These are phyloP conservation scores for Aurelia coerulea DNA, from an alignment of 30 jellyfish, hydroid and myxozoan species.

Conservation along the genomic window DNA sequence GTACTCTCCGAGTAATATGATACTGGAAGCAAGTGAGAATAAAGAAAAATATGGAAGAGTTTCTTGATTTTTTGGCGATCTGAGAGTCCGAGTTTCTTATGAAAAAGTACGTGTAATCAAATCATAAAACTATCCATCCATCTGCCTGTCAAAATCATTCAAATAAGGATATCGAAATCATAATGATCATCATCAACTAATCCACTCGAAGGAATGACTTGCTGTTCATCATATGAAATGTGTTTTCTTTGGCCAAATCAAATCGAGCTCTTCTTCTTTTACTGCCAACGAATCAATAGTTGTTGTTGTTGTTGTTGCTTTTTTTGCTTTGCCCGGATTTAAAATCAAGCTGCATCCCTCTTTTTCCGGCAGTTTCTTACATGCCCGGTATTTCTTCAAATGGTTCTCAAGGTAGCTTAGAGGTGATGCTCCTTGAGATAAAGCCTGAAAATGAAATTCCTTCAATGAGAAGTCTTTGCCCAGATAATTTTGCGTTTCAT, in stretches of 20 bases:
- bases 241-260: constrained; percentile 16
- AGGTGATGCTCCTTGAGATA: constrained; percentile 90
- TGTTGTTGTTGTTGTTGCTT: constrained; percentile 25
- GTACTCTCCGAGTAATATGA: too few species aligned
- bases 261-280: constrained; percentile 27
- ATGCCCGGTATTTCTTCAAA: constrained; percentile 67
- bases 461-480: constrained; percentile 74
- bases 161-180: too few species aligned
- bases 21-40: too few species aligned
- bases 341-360: constrained; percentile 81
- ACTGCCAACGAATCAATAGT: background rate
- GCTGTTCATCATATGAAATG: constrained; percentile 16
- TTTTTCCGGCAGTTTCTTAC: constrained; percentile 52
- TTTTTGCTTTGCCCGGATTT: constrained; percentile 61
- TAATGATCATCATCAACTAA: too few species aligned
- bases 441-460: constrained; percentile 95
- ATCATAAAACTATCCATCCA: too few species aligned
- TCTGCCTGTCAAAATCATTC: too few species aligned
- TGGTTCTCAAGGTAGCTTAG: constrained; percentile 80
- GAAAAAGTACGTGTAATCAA: too few species aligned
- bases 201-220: too few species aligned
- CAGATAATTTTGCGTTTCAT: constrained; percentile 68
- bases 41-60: too few species aligned
- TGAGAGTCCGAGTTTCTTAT: too few species aligned
- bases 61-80: too few species aligned